A percentile compares a stretch with the other conserved stretches of the same genome.
Conservation (phyloP, 2,888 invertebrate genomes). For the Pomacea canaliculata region DNA sequence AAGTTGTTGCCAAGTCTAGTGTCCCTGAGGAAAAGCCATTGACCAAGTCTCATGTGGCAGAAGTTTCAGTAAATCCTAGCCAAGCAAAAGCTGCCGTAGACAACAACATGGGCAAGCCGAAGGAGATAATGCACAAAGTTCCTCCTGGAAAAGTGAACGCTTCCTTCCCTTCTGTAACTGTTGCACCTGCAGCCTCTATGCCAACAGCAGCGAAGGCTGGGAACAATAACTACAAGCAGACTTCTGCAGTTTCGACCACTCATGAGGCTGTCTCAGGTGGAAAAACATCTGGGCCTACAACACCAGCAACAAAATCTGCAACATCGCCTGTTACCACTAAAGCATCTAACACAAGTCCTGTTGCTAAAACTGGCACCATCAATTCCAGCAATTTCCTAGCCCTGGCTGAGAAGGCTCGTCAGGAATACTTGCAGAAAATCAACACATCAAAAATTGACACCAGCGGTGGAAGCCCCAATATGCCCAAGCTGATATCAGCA, state of each 20-base stretch:
- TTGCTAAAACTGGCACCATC: conserved; percentile 27
- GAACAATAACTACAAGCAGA: neutral
- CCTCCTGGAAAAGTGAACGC: neutral
- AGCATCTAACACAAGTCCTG: conserved; percentile 19
- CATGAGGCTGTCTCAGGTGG: neutral
- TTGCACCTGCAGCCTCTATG: neutral
- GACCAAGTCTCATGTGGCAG: neutral
- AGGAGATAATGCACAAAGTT: conserved; percentile 18
- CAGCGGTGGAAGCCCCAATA: neutral
- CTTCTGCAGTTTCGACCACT: neutral
- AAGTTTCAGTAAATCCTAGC: neutral
- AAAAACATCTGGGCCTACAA: neutral
- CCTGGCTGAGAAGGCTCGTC: conserved; percentile 61
- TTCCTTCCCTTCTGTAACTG: neutral
- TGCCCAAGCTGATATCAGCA: neutral
- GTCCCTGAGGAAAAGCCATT: neutral
- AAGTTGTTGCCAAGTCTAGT: neutral
- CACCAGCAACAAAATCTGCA: conserved; percentile 1
- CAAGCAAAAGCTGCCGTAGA: neutral
- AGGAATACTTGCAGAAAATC: conserved; percentile 57
- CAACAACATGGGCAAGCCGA: conserved; percentile 1
- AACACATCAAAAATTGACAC: conserved; percentile 27
- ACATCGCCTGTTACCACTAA: neutral
- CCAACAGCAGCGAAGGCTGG: neutral
- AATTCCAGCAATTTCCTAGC: conserved; percentile 53